Conservation (phyloP, 2,888 invertebrate species). For the Lasioglossum leucozonium region DNA sequence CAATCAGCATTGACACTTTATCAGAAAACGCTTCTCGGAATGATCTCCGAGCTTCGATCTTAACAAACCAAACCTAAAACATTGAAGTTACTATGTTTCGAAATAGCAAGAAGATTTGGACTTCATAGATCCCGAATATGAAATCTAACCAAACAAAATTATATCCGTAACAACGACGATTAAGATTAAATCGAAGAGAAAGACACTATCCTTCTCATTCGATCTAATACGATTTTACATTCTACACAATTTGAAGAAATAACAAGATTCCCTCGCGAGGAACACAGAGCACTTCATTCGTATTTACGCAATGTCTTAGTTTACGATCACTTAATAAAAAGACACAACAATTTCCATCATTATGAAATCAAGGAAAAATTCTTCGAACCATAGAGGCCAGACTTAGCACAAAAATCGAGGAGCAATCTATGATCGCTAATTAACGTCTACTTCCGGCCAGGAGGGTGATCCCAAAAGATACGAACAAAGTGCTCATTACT, state of each 20-base stretch:
- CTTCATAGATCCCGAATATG: background rate
- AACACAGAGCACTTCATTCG: background rate
- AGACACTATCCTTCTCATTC: conserved; percentile 11
- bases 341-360: background rate
- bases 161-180: background rate
- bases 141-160: background rate
- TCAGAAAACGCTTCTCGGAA: conserved; percentile 51
- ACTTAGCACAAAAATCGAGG: background rate
- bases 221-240: conserved; percentile 13
- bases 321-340: background rate
- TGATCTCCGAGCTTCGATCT: background rate
- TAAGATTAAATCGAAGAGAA: conserved; percentile 34
- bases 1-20: conserved; percentile 59
- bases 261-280: background rate
- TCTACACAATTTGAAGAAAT: background rate
- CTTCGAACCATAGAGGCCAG: background rate
- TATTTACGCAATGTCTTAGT: background rate
- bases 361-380: background rate
- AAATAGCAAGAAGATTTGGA: background rate
- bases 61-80: background rate
- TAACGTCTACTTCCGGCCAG: background rate
- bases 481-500: background rate
- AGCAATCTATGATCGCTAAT: background rate
- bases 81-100: background rate
- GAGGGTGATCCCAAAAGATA: background rate